Evolutionary conservation across 1,140 invertebrate genomes (phyloP), one percentile per base, ranked within the genome.

Genomic region (Pygmarrhopalites habei): DNA sequence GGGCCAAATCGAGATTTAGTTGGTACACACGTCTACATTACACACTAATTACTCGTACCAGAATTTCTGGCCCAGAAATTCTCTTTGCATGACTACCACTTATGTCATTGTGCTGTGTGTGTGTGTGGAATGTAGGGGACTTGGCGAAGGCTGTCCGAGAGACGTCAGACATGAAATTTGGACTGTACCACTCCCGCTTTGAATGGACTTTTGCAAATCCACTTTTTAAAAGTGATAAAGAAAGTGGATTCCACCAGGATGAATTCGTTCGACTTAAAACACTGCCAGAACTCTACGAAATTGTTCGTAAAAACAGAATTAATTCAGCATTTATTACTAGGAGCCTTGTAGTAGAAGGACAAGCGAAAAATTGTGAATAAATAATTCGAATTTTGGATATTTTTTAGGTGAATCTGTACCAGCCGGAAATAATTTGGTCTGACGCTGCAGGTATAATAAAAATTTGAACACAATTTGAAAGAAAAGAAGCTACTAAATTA

Each of bases 1-100:
- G 93, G 93, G 43, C 90, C 92, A 14, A 83, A 87, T 60, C 77
- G 82, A 61, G 90, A 96, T 77, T 73, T 95, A 41, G 77, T 95
- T 49, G 85, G 86, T 81, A 74, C 75, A 57, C 46, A 23, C 19
- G 7, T 15, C 7, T 12, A 49, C 23, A 23, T n/a, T n/a, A n/a
- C n/a, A n/a, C n/a, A n/a, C 7, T 12, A 19, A 7, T 12, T 23
- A 23, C 19, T 15, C 23, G 46, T 49, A 23, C 46, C 46, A 49
- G 10, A 39, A 39, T 39, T 10, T 7, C 17, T 10, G 17, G 10
- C 17, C n/a, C n/a, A n/a, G n/a, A n/a, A n/a, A n/a, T n/a, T n/a
- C n/a, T n/a, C n/a, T n/a, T n/a, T n/a, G n/a, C n/a, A n/a, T n/a
- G n/a, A n/a, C n/a, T n/a, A n/a, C n/a, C n/a, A n/a, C n/a, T n/a